Percentiles rank a stretch among this genome's conserved stretches.
phyloP scores from a whole-genome alignment of 2,113 vertebrate genomes.

The Chaenocephalus aceratus region DNA sequence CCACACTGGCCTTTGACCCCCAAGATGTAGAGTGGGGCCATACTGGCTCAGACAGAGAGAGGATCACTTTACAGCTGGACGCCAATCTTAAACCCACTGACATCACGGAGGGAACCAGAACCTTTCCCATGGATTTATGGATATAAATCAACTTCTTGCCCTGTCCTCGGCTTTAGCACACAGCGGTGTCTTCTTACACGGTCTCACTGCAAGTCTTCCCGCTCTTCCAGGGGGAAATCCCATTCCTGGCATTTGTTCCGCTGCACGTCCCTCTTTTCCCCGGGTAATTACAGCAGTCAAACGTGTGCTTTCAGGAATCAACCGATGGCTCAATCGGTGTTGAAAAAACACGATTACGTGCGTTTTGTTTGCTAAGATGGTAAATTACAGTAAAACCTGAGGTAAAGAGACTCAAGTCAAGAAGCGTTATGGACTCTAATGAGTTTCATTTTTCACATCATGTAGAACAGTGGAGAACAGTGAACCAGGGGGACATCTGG shows the following conservation, averaged over 20 bases:
- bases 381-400: constrained; percentile 35
- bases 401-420: constrained; percentile 31
- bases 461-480: constrained; percentile 52
- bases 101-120: constrained; percentile 73
- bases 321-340: constrained; percentile 26
- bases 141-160: constrained; percentile 79
- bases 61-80: constrained; percentile 82
- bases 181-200: constrained; percentile 75
- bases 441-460: constrained; percentile 31
- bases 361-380: constrained; percentile 23
- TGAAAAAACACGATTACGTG: constrained; percentile 32
- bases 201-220: constrained; percentile 55
- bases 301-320: constrained; percentile 47
- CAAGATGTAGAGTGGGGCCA: constrained; percentile 66
- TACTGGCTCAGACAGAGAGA: constrained; percentile 59
- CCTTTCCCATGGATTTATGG: constrained; percentile 78
- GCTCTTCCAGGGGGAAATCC: constrained; percentile 70
- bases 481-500: constrained; percentile 65
- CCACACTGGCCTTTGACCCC: constrained; percentile 67
- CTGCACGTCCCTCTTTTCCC: constrained; percentile 58
- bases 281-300: constrained; percentile 59
- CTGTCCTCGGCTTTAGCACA: constrained; percentile 70
- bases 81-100: constrained; percentile 76
- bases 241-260: constrained; percentile 78
- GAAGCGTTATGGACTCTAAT: constrained; percentile 16